Conservation (phyloP, 1,140 invertebrate genomes). For the Lepidurus arcticus region DNA sequence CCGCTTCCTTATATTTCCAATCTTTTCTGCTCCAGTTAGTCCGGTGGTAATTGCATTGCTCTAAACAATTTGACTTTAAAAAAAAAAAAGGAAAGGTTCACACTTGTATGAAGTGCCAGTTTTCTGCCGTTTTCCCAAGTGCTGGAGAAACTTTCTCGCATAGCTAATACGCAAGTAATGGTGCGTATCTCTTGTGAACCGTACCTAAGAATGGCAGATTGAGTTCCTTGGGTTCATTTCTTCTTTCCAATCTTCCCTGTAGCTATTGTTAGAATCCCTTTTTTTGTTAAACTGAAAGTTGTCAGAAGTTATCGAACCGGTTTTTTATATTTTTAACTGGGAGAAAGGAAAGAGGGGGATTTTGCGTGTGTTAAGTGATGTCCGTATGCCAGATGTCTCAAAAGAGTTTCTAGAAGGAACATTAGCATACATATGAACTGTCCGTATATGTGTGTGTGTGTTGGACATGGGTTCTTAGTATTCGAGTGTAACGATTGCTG, state of each 20-base stretch:
- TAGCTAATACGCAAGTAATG: not conserved
- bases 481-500: not conserved
- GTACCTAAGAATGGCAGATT: not conserved
- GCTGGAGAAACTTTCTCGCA: not conserved
- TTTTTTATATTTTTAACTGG: not conserved
- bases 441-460: not conserved
- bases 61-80: too few species aligned
- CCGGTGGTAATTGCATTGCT: too few species aligned
- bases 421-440: not conserved
- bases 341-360: not conserved
- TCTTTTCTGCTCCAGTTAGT: too few species aligned
- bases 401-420: not conserved
- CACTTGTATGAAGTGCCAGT: not conserved
- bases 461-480: not conserved
- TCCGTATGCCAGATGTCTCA: not conserved
- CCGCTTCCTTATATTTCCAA: too few species aligned
- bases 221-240: slow-evolving; percentile 8
- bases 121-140: not conserved
- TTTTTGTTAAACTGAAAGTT: not conserved
- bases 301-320: not conserved
- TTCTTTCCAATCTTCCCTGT: not conserved
- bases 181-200: not conserved
- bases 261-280: not conserved
- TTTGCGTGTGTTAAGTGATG: not conserved
- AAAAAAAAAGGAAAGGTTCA: too few species aligned